phyloP scores from a whole-genome alignment of 2,113 vertebrate genomes.

The Probosciger aterrimus region DNA sequence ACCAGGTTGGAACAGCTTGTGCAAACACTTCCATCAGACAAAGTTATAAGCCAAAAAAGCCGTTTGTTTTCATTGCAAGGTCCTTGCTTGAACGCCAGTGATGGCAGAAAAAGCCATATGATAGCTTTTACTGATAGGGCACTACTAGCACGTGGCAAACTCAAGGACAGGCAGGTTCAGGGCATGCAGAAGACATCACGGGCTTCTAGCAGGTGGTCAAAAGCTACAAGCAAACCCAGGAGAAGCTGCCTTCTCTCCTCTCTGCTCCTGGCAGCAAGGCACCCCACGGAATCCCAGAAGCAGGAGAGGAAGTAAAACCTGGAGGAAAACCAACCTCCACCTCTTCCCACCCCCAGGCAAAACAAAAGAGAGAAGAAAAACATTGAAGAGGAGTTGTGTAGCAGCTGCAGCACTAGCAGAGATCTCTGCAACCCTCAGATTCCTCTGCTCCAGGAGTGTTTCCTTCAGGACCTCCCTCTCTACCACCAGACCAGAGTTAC shows the following conservation, averaged over 20 bases:
- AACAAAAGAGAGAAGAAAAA: neutral
- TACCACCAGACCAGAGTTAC: neutral
- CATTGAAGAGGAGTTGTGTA: rapidly evolving
- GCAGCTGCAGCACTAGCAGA: neutral
- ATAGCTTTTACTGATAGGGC: neutral
- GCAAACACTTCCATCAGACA: neutral
- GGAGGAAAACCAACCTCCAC: neutral
- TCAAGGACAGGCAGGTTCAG: neutral
- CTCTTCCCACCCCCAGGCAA: neutral
- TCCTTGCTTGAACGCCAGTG: neutral
- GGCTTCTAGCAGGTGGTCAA: neutral
- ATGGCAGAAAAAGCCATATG: neutral
- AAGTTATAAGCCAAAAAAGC: neutral
- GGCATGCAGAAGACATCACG: neutral
- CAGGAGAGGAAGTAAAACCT: neutral
- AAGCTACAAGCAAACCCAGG: neutral
- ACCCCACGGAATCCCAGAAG: neutral
- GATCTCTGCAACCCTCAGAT: rapidly evolving
- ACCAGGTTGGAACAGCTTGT: neutral
- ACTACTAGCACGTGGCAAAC: neutral
- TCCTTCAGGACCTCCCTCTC: neutral
- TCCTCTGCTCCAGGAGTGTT: neutral
- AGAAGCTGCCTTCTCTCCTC: neutral
- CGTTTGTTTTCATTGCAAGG: neutral
- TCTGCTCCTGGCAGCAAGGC: neutral